phyloP scores from a whole-genome alignment of 2,888 invertebrate species.

The Itoplectis maculator region DNA sequence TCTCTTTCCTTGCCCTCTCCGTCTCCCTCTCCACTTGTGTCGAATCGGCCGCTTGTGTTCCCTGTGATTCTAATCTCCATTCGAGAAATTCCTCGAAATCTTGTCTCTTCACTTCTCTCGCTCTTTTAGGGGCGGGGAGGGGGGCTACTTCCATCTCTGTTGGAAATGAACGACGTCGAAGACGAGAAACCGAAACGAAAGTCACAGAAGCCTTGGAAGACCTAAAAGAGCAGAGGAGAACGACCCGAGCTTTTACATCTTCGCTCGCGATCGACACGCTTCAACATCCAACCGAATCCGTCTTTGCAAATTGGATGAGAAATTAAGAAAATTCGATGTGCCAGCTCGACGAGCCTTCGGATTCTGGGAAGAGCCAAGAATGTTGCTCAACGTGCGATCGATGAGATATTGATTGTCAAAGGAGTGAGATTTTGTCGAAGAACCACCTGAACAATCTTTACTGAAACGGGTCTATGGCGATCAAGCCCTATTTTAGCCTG shows the following conservation, averaged over 20 bases:
- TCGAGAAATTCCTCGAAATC: constrained; percentile 26
- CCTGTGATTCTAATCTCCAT: constrained; percentile 54
- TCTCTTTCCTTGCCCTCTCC: no score
- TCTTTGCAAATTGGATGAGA: constrained; percentile 71
- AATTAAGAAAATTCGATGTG: constrained; percentile 68
- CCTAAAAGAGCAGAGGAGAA: constrained; percentile 5
- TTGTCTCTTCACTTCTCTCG: neutral
- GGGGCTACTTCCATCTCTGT: neutral
- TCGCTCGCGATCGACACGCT: constrained; percentile 43
- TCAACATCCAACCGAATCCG: constrained; percentile 44
- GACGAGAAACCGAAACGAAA: constrained; percentile 6
- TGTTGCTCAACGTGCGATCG: no score
- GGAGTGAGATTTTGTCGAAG: neutral
- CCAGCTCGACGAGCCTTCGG: no score
- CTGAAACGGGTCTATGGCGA: constrained; percentile 23
- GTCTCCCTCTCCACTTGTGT: neutral
- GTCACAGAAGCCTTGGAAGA: neutral
- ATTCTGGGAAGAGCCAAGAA: no score
- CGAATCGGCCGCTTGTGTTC: constrained; percentile 30
- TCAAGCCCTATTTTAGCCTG: constrained; percentile 15
- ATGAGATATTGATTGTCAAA: no score
- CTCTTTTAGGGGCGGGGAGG: no score
- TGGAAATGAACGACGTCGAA: constrained; percentile 18
- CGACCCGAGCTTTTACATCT: constrained; percentile 62
- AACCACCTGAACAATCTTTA: constrained; percentile 45